Evolutionary conservation across 1,140 invertebrate species (phyloP).

Genomic region (Ceratoteleas bidentatus): DNA sequence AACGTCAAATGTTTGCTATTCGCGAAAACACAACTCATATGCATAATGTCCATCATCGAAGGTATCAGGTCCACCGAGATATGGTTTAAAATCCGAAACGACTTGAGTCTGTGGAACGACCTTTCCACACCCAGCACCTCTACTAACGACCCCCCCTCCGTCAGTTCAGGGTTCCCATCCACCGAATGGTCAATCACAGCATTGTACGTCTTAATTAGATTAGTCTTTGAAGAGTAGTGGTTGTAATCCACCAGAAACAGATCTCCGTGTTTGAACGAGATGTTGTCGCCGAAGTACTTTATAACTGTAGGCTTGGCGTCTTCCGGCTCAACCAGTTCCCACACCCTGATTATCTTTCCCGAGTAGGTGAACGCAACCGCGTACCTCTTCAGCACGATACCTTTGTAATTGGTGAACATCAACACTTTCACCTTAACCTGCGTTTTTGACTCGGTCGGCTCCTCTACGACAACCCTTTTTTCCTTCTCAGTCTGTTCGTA

Average conservation of each 20-base stretch:
- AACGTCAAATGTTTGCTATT: slow-evolving; percentile 14
- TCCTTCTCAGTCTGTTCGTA: not conserved
- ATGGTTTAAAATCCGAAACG: slow-evolving; percentile 17
- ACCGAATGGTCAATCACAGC: not conserved
- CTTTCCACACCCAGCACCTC: slow-evolving; percentile 6
- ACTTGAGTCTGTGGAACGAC: slow-evolving; percentile 9
- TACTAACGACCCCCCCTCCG: not conserved
- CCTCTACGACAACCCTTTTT: not conserved
- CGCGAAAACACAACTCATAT: slow-evolving; percentile 16
- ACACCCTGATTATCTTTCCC: slow-evolving; percentile 9
- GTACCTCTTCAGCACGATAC: slow-evolving; percentile 1
- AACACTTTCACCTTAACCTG: slow-evolving; percentile 8
- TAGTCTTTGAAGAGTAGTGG: not conserved
- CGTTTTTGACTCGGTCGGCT: not conserved
- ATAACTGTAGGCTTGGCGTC: not conserved
- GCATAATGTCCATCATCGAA: slow-evolving; percentile 5
- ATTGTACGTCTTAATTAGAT: slow-evolving; percentile 13
- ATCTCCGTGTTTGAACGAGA: slow-evolving; percentile 7
- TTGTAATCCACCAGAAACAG: slow-evolving; percentile 16
- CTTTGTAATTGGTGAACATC: slow-evolving; percentile 17
- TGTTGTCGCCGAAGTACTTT: slow-evolving; percentile 2
- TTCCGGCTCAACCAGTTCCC: not conserved
- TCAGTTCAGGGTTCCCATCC: not conserved
- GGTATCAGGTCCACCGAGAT: slow-evolving; percentile 13
- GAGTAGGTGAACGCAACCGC: slow-evolving; percentile 5